Base-by-base conservation (phyloP, 2,113 vertebrate species). In the Aplodontia rufa region DNA sequence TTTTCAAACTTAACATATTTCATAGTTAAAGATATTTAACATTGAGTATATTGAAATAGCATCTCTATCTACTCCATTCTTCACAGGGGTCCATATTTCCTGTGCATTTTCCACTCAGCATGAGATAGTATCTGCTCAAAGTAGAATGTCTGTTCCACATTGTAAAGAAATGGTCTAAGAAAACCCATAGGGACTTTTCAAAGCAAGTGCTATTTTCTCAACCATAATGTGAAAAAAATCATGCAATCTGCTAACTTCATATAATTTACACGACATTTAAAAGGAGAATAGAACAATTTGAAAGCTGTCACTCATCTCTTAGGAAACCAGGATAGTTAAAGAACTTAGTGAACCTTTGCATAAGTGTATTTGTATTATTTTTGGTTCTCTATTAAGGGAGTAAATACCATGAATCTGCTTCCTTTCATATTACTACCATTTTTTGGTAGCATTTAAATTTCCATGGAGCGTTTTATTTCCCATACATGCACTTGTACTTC, bases 61-160 rank as follows among this genome's bases (percentile, higher is more conserved):
- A 78, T 78, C 66, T 87, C 4, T 69, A 24, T 97, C 74, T 80
- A 72, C 97, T 93, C 42, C 53, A 91, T 86, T 97, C 90, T 90
- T 97, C 42, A 58, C 4, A 19, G 93, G 45, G 37, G 85, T 95
- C 90, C 80, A 81, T 97, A 55, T 64, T 91, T 81, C 37, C 66
- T 26, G 30, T 3, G 32, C 32, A 0, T 49, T 17, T 40, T 85
- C 92, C 75, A 68, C 87, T 89, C 91, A 85, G 90, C 89, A 94
- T 86, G 82, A 93, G 84, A 90, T 53, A 81, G 4, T 85, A 92
- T 87, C 81, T 93, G 79, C 93, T 92, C 51, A 10, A 95, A 97
- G 87, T 83, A 92, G 87, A 97, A 96, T 24, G 92, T 97, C 93
- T 95, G 80, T 96, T 96, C 66, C 93, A 96, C 35, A 64, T 97